Base-by-base conservation (phyloP, 92 coral and sea anemone genomes). In the Paramuricea clavata region DNA sequence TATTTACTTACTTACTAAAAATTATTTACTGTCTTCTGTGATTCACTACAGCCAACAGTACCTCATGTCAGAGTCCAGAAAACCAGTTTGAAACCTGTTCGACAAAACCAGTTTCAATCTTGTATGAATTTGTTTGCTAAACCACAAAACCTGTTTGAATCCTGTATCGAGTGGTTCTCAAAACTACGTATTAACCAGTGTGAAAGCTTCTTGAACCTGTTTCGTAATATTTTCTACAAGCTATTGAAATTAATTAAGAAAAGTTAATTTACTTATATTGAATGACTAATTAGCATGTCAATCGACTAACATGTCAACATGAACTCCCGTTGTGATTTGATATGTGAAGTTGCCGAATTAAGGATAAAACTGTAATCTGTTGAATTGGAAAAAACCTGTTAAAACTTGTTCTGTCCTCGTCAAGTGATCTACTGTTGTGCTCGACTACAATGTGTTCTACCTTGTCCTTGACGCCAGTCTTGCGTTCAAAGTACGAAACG, bases 381-480 rank as follows among this genome's bases (percentile, higher is more conserved):
- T 11, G 19, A 65, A 65, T 30, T 19, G 9, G 72, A 30, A 27
- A 65, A 22, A 65, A 30, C 52, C 50, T 17, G 50, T 72, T 39
- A n/a, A 36, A 49, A 49, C 30, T 76, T 49, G 82, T 76, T 52
- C 39, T 76, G 82, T 76, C 47, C 67, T 76, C 82, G 5, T 76
- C 82, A 17, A 76, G 82, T 76, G 82, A 76, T 76, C 68, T 76
- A 76, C 82, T 76, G 82, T 76, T 76, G 82, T 76, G 72, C 72
- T 30, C 11, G 19, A 12, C 12, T 60, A 60, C 42, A 54, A 54
- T 54, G 22, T 54, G 27, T 54, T 54, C 3, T 54, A 21, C 27
- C 10, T 39, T 39, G 44, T 39, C 44, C n/a, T 39, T 39, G 5
- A 39, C 4, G 44, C 10, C 10, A 39, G 10, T 39, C 5, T 39